phyloP scores from a whole-genome alignment of 1,140 invertebrate genomes.

The Trachymyrmex septentrionalis region DNA sequence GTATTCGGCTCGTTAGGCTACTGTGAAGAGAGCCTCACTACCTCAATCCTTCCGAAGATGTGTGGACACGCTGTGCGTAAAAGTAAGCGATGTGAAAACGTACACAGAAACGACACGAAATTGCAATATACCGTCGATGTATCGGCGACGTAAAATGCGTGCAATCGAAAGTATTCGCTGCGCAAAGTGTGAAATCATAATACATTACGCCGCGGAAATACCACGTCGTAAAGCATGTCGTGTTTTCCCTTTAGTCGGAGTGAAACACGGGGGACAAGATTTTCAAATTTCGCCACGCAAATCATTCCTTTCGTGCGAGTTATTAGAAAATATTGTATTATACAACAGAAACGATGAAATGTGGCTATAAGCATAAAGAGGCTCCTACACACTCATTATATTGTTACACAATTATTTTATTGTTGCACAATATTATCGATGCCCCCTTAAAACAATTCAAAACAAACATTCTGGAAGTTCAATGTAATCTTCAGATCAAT shows the following conservation, averaged over 20 bases:
- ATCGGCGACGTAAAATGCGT: constrained; percentile 7
- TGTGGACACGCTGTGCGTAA: not conserved
- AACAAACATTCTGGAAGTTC: no score
- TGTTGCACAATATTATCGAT: no score
- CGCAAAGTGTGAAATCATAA: constrained; percentile 48
- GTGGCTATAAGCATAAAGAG: not conserved
- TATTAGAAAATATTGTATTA: constrained; percentile 19
- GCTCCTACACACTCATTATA: no score
- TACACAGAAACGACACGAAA: constrained; percentile 32
- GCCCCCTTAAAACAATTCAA: no score
- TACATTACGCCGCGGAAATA: constrained; percentile 45
- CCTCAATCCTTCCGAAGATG: not conserved
- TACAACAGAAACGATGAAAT: not conserved
- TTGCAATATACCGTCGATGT: constrained; percentile 22
- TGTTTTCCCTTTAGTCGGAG: constrained; percentile 32
- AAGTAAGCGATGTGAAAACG: constrained; percentile 20
- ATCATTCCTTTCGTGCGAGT: not conserved
- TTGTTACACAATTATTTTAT: no score
- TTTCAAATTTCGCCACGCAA: constrained; percentile 30
- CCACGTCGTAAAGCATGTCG: not conserved
- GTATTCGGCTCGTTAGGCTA: constrained; percentile 71
- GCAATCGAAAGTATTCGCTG: constrained; percentile 24
- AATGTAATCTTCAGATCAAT: no score
- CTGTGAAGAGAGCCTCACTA: constrained; percentile 22
- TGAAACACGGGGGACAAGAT: constrained; percentile 35